Evolutionary conservation across 2,888 invertebrate species (phyloP), one percentile per base, ranked within the genome.

Genomic region (Tachina fera): DNA sequence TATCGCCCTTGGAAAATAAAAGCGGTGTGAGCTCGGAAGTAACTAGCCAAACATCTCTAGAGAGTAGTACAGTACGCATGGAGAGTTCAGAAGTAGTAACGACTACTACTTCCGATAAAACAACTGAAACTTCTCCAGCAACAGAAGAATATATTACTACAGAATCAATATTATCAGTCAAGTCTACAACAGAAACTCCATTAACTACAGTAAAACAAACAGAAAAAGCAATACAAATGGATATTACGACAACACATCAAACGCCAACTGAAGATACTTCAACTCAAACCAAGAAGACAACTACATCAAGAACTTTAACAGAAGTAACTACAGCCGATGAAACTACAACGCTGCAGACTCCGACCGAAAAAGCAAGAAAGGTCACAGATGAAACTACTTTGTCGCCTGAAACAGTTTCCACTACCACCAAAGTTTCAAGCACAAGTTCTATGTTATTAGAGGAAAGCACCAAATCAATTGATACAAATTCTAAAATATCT

Each of bases 61-160:
- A 70, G 61, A 43, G 43, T 13, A 70, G 47, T 56, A 68, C 68
- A 16, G 19, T 43, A 1, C 22, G 58, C 9, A 56, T 45, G 14
- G 47, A 76, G 9, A 67, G 16, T 43, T 43, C 22, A n/a, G 43
- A 53, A 68, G 65, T 14, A 19, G 10, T 31, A 65, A 61, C 47
- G 16, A 14, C 49, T 5, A 9, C 45, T 14, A 8, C n/a, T 3
- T 16, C 14, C 3, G 39, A 39, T 11, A 49, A 13, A 47, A 10
- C 31, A 68, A 51, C 31, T 31, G 31, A 31, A 31, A 31, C 5
- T 31, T 6, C 31, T 5, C 31, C 31, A 31, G 31, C 31, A 31
- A 31, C 31, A 31, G 1, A 31, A 31, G 31, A 31, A 31, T 31
- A 31, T 1, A 6, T 51, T 49, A 16, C n/a, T 13, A 51, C 68